These are phyloP conservation scores for Tyrannus savana DNA, from an alignment of 2,113 vertebrate genomes.

Conservation along the genomic window DNA sequence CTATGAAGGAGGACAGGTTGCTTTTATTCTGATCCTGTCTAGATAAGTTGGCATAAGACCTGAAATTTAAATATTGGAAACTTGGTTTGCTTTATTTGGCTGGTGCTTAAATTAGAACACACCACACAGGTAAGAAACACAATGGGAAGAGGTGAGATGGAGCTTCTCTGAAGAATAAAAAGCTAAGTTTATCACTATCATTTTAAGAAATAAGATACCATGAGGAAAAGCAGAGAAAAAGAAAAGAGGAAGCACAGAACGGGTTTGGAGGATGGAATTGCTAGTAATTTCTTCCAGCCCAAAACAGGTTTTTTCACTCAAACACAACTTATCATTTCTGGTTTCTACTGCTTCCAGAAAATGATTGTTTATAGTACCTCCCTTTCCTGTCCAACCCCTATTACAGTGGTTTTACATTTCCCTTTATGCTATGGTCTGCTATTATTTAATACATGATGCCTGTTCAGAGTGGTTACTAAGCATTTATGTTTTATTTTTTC, in stretches of 20 bases:
- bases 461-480: neutral
- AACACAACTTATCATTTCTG: neutral
- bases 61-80: neutral
- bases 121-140: neutral
- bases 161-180: neutral
- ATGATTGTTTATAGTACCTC: neutral
- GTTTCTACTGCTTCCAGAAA: slow-evolving; percentile 21
- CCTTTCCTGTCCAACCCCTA: neutral
- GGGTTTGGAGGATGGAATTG: neutral
- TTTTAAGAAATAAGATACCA: neutral
- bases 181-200: neutral
- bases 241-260: neutral
- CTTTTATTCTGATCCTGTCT: neutral
- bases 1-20: neutral
- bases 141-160: neutral
- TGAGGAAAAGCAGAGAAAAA: neutral
- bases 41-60: neutral
- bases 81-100: neutral
- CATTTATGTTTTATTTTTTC: neutral
- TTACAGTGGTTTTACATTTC: neutral
- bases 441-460: neutral
- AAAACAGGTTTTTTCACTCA: neutral
- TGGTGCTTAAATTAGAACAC: neutral
- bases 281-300: neutral
- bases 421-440: neutral